Base-by-base conservation (phyloP, 2,888 invertebrate genomes). In the Thera britannica region DNA sequence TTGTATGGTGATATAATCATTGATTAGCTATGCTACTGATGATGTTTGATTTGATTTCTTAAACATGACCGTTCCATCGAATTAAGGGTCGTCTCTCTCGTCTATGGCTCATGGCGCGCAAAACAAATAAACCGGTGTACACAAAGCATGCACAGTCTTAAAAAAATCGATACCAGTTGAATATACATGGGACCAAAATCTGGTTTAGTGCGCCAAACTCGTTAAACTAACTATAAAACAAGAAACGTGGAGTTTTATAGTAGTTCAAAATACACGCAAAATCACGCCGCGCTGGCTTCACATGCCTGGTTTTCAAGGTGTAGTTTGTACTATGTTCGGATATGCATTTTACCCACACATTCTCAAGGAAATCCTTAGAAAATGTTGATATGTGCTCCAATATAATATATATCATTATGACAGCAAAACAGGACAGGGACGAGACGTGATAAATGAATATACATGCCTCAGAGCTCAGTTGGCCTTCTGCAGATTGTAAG, bases 141-240 rank as follows among this genome's bases (percentile, higher is more conserved):
- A 23, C 23, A 12, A 23, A 51, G 12, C 3, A n/a, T 23, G 1
- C 7, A 0, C 7, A 0, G n/a, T 8, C 23, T 46, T 46, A 9
- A 12, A 58, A 58, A 58, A 49, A 55, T 44, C n/a, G 23, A 52
- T 34, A 34, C 65, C 34, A 58, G 23, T 54, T 35, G 54, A 62
- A 57, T 51, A 0, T 49, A 56, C 49, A 56, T 49, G 55, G 46
- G 48, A 59, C 59, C 54, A 35, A 46, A 65, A 59, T 36, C 56
- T 66, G 41, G 61, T 62, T 62, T 62, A 62, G 49, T 41, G 61
- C 57, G 49, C 38, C 41, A 11, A 60, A 49, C 34, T 65, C 65
- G 62, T 65, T 65, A 69, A 69, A 69, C 11, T n/a, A 62, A 59
- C 69, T 44, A 62, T 65, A 69, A 69, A 69, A 59, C 41, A 48